Evolutionary conservation across 2,888 invertebrate genomes (phyloP), one percentile per base, ranked within the genome.

Genomic region (Torymus texanus): DNA sequence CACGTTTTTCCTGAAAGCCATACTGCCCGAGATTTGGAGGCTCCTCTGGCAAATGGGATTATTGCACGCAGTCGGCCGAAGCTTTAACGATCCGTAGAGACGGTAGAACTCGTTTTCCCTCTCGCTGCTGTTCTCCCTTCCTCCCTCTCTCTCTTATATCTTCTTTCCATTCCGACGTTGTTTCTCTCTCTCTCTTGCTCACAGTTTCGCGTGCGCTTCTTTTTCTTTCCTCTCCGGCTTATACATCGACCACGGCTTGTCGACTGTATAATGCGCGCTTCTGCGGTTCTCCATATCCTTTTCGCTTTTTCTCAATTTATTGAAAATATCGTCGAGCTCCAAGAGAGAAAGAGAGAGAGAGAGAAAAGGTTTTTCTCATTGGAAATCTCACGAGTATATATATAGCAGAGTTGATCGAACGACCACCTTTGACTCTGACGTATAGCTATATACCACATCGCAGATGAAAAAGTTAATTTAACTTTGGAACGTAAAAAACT

Each of bases 1-100:
- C 63, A 70, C 56, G 41, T 41, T 41, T 41, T 62, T 67, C 50
- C 63, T n/a, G 41, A 21, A 72, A 67, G 50, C 61, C 51, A 24
- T 41, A 41, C 8, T 41, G 41, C 41, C 56, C 63, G 73, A 67
- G 77, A 80, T 72, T 72, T 77, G 21, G 56, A 70, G 66, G 59
- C 73, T 41, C 41, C 41, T 41, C 41, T 68, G 61, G 74, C 70
- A 73, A 80, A 77, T 70, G 70, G 59, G 63, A 73, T 80, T 68
- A 77, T 77, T 75, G 76, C 71, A 76, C 67, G 65, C 73, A 70
- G 67, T 68, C 58, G 55, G 51, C 71, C 13, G 72, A 70, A 65
- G 68, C 79, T 80, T 76, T 76, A 76, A 76, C 80, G 62, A 76
- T 76, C 72, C 55, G 41, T 8, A 41, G 41, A 41, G 41, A 8